phyloP scores from a whole-genome alignment of 2,797 vertebrate species.

The Hephaestus fuliginosus region DNA sequence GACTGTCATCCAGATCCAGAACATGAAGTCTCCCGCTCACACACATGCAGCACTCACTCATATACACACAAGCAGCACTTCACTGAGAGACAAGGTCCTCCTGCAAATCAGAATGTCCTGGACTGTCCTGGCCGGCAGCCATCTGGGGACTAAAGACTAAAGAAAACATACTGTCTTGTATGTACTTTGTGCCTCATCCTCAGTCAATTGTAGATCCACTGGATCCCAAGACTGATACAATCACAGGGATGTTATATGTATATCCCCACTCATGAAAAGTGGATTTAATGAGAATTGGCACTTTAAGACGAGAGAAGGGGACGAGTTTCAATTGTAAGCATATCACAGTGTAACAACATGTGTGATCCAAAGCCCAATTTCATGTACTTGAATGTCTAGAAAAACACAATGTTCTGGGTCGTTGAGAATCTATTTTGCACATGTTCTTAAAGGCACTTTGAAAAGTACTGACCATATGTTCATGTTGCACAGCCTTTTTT shows the following conservation, averaged over 20 bases:
- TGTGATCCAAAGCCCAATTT: slow-evolving; percentile 71
- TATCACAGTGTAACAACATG: slow-evolving; percentile 39
- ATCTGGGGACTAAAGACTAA: slow-evolving; percentile 54
- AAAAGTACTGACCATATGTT: slow-evolving; percentile 76
- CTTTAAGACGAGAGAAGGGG: slow-evolving; percentile 54
- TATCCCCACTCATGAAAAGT: slow-evolving; percentile 42
- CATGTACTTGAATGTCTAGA: slow-evolving; percentile 77
- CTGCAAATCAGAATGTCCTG: slow-evolving; percentile 76
- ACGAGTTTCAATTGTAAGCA: slow-evolving; percentile 43
- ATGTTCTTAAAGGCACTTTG: slow-evolving; percentile 78
- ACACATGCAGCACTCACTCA: slow-evolving; percentile 19
- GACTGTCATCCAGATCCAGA: slow-evolving; percentile 61
- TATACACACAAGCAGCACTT: slow-evolving; percentile 48
- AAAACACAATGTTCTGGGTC: slow-evolving; percentile 64
- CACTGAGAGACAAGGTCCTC: slow-evolving; percentile 51
- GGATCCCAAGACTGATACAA: slow-evolving; percentile 64
- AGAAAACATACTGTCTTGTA: slow-evolving; percentile 64
- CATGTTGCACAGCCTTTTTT: slow-evolving; percentile 80
- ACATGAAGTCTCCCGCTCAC: slow-evolving; percentile 46
- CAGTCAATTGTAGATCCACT: slow-evolving; percentile 71
- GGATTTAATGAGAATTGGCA: slow-evolving; percentile 55
- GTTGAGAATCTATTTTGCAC: slow-evolving; percentile 81
- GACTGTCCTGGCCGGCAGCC: slow-evolving; percentile 61
- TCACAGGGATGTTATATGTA: slow-evolving; percentile 51
- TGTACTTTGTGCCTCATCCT: slow-evolving; percentile 80